Evolutionary conservation across 2,113 vertebrate species (phyloP), one percentile per base, ranked within the genome.

Genomic region (Toxotes jaculatrix): DNA sequence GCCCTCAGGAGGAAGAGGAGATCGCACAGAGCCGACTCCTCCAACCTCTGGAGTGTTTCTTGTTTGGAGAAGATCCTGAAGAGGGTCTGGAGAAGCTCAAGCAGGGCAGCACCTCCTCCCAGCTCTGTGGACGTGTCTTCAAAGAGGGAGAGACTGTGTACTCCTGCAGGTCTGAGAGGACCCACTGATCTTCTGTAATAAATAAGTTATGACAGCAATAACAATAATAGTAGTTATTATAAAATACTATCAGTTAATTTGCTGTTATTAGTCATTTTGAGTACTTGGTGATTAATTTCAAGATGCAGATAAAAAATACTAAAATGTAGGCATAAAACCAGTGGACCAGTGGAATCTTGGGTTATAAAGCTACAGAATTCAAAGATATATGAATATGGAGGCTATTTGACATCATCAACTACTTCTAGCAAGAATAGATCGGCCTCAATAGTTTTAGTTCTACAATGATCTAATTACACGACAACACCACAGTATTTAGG

Each of bases 111-210:
- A 92, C 93, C 84, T 95, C 95, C 8, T 96, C 97, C 72, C 97
- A 98, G 71, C 96, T 97, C 27, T 99, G 98, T 93, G 98, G 98
- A 4, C 97, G 96, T 64, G 98, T 99, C 66, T 99, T 99, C 91
- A 98, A 98, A 95, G 96, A 97, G 84, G 98, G 98, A 59, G 98
- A 99, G 92, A 98, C 98, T 0, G 98, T 98, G 0, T 99, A 99
- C 92, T 98, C 98, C 56, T 99, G 98, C 97, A 98, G 98, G 98
- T 99, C 91, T 93, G 94, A 63, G 53, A 3, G 61, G 9, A 49
- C 6, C 21, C 23, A 62, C 34, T 74, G 32, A 65, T 75, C 38
- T n/a, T 59, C 8, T 62, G 21, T 66, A 19, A 73, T 62, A 62
- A 68, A 71, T 12, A n/a, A 14, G 4, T 51, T 45, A 21, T 34